Evolutionary conservation across 1,140 invertebrate genomes (phyloP).

Genomic region (Uloborus diversus): DNA sequence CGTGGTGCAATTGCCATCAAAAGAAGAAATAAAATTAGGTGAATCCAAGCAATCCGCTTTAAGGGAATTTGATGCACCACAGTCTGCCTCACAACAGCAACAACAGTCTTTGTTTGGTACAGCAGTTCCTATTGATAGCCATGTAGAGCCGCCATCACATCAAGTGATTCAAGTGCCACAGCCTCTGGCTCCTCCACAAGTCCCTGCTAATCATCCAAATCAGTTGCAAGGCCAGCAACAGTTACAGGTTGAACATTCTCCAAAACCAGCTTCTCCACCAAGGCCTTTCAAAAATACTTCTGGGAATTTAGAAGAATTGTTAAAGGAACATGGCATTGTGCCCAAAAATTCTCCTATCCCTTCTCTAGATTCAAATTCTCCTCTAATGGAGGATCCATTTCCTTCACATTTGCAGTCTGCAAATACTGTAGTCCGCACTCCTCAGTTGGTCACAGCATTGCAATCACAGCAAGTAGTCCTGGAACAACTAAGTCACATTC

Average conservation of each 20-base stretch:
- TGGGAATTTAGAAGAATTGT: slow-evolving; percentile 61
- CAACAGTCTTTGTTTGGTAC: slow-evolving; percentile 49
- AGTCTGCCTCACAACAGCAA: slow-evolving; percentile 46
- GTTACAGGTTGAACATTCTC: slow-evolving; percentile 13
- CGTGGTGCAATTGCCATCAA: too few species aligned
- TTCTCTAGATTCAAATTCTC: slow-evolving; percentile 43
- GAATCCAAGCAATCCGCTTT: too few species aligned
- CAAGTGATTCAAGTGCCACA: slow-evolving; percentile 47
- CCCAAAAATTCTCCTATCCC: slow-evolving; percentile 43
- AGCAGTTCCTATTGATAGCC: slow-evolving; percentile 46
- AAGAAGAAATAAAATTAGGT: too few species aligned
- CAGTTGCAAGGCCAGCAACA: neutral
- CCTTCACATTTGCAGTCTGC: neutral
- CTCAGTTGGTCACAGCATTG: slow-evolving; percentile 28
- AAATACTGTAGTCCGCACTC: slow-evolving; percentile 9
- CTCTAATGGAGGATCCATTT: slow-evolving; percentile 23
- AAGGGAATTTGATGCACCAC: too few species aligned
- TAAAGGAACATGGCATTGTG: slow-evolving; percentile 61
- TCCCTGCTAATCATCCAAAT: slow-evolving; percentile 11
- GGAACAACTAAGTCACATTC: slow-evolving; percentile 26
- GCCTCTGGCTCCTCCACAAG: slow-evolving; percentile 34
- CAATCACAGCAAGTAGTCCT: slow-evolving; percentile 15
- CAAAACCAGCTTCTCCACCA: slow-evolving; percentile 19
- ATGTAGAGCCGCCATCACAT: slow-evolving; percentile 41
- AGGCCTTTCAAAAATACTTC: slow-evolving; percentile 41